Percentiles rank a stretch among this genome's conserved stretches.
These are phyloP conservation scores for Trichomalopsis sarcophagae DNA, from an alignment of 1,140 invertebrate genomes.

Conservation along the genomic window DNA sequence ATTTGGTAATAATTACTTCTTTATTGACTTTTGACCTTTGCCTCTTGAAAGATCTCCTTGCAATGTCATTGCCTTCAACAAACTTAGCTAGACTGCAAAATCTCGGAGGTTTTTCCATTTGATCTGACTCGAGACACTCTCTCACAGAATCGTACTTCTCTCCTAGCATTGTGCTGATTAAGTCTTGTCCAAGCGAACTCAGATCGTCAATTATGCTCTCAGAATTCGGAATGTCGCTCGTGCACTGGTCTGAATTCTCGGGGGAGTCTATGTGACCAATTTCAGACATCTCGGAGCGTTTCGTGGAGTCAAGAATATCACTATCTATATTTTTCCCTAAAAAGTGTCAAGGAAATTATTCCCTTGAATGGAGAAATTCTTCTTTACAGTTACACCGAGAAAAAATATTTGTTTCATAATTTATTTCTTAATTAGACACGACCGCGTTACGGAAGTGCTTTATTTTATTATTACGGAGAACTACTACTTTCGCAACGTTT, in stretches of 20 bases:
- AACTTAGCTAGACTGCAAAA: conserved; percentile 85
- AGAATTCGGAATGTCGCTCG: conserved; percentile 81
- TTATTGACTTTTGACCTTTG: conserved; percentile 51
- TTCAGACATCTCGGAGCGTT: conserved; percentile 67
- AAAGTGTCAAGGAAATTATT: conserved; percentile 65
- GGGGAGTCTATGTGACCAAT: conserved; percentile 85
- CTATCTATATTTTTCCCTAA: conserved; percentile 67
- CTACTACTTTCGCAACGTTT: no score
- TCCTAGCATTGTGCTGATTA: conserved; percentile 76
- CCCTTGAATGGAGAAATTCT: conserved; percentile 50
- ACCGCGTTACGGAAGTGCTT: no score
- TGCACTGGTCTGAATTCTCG: conserved; percentile 83
- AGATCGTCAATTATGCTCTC: conserved; percentile 86
- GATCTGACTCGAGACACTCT: conserved; percentile 66
- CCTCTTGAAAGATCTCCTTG: conserved; percentile 82
- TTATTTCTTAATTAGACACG: no score
- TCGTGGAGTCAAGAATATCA: conserved; percentile 70
- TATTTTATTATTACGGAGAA: no score
- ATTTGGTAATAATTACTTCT: conserved; percentile 50
- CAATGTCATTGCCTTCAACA: conserved; percentile 87
- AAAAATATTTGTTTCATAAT: background rate
- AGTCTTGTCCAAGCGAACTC: conserved; percentile 82
- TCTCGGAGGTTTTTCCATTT: conserved; percentile 75
- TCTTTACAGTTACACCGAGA: conserved; percentile 26
- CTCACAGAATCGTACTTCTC: conserved; percentile 73